Evolutionary conservation across 1,140 invertebrate species (phyloP).

Genomic region (Babylonia areolata): DNA sequence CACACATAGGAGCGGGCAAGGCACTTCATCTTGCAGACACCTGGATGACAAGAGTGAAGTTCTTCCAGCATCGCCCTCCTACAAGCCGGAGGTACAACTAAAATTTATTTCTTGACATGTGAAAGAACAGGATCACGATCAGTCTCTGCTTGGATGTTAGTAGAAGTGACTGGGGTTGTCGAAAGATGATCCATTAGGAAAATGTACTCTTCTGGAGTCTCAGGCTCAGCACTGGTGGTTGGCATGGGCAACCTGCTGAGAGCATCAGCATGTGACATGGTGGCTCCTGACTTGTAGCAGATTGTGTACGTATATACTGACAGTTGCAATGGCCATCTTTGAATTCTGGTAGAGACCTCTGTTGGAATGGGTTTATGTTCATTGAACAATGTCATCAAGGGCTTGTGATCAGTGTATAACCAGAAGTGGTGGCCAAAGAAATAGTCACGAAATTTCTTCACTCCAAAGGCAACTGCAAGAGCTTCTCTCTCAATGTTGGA

Average conservation of each 20-base stretch:
- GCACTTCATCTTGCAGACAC: constrained; percentile 37
- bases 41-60: constrained; percentile 41
- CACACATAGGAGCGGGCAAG: constrained; percentile 46
- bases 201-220: neutral
- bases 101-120: too few relatives aligned
- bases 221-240: neutral
- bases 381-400: constrained; percentile 59
- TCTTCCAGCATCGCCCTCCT: constrained; percentile 24
- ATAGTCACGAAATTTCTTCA: constrained; percentile 78
- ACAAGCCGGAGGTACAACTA: constrained; percentile 33
- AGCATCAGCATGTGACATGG: constrained; percentile 51
- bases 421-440: constrained; percentile 70
- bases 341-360: constrained; percentile 58
- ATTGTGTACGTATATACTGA: constrained; percentile 72
- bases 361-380: constrained; percentile 50
- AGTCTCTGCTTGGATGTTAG: constrained; percentile 11
- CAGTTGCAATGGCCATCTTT: constrained; percentile 64
- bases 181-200: neutral
- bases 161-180: neutral
- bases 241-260: constrained; percentile 59
- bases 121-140: neutral
- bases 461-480: constrained; percentile 75
- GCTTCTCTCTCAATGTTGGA: constrained; percentile 76
- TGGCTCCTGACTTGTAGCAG: constrained; percentile 48
- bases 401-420: constrained; percentile 69